phyloP scores from a whole-genome alignment of 2,113 vertebrate species.

The Dermatemys mawii region DNA sequence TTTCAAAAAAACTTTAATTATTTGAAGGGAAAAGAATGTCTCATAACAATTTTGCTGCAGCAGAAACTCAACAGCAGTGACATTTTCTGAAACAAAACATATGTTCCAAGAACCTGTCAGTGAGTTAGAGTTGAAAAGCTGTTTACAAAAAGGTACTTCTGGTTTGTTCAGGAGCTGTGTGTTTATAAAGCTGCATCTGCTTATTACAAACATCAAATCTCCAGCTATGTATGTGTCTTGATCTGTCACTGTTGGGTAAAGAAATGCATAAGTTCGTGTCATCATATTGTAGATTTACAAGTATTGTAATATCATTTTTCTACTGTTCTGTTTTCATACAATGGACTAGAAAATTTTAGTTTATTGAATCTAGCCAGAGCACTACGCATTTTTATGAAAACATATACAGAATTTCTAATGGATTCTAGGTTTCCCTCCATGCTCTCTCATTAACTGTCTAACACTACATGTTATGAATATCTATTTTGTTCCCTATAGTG shows the following conservation, averaged over 20 bases:
- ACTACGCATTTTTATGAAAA: not conserved
- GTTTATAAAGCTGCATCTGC: rapidly evolving
- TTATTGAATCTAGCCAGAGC: not conserved
- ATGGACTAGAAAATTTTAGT: not conserved
- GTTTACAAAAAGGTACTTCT: not conserved
- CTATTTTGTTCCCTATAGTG: not conserved
- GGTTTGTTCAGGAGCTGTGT: not conserved
- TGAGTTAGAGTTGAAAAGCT: not conserved
- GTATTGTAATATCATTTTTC: not conserved
- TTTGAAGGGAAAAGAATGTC: not conserved
- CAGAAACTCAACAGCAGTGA: not conserved
- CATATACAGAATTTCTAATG: rapidly evolving
- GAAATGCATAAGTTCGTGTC: not conserved
- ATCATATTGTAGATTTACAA: not conserved
- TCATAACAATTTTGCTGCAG: not conserved
- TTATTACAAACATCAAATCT: not conserved
- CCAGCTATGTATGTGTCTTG: not conserved
- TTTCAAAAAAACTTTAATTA: not conserved
- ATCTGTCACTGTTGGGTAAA: not conserved
- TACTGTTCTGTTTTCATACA: not conserved
- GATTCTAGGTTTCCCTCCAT: not conserved
- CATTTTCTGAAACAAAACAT: not conserved
- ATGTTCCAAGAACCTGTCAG: not conserved
- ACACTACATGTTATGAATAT: not conserved
- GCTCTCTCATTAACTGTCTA: not conserved